phyloP scores from a whole-genome alignment of 2,797 vertebrate species.

The Gastrophryne carolinensis region DNA sequence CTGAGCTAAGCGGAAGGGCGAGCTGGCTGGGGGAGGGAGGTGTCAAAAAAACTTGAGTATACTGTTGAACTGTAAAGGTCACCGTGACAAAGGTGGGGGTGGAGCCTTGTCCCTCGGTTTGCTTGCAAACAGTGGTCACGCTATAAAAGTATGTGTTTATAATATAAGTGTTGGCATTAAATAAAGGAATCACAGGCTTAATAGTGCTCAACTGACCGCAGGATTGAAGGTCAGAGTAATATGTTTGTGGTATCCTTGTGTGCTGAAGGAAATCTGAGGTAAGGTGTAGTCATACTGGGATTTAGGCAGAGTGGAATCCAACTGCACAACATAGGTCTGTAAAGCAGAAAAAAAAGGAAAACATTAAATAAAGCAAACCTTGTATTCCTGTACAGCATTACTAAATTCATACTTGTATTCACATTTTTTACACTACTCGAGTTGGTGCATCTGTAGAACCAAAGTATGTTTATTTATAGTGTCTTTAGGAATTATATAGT shows the following conservation, averaged over 20 bases:
- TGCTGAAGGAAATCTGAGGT: constrained; percentile 89
- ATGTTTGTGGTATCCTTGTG: constrained; percentile 92
- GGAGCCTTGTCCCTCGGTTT: no score
- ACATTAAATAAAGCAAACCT: background rate
- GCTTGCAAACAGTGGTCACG: no score
- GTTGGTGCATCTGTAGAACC: no score
- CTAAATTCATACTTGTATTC: background rate
- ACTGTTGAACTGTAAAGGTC: no score
- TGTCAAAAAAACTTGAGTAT: no score
- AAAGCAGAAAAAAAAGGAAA: constrained; percentile 35
- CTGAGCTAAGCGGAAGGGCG: no score
- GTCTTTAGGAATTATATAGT: no score
- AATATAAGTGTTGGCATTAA: no score
- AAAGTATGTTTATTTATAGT: no score
- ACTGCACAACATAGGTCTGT: constrained; percentile 89
- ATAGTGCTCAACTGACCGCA: constrained; percentile 71
- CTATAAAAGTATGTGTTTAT: no score
- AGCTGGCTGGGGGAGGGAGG: no score
- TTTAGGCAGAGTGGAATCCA: constrained; percentile 88
- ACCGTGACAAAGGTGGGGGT: no score
- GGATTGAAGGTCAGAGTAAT: constrained; percentile 90
- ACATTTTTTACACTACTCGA: background rate
- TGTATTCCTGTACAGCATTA: background rate
- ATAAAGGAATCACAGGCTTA: background rate
- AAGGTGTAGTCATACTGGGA: constrained; percentile 91